These are phyloP conservation scores for Hypena proboscidalis DNA, from an alignment of 2,888 invertebrate species.

Conservation along the genomic window DNA sequence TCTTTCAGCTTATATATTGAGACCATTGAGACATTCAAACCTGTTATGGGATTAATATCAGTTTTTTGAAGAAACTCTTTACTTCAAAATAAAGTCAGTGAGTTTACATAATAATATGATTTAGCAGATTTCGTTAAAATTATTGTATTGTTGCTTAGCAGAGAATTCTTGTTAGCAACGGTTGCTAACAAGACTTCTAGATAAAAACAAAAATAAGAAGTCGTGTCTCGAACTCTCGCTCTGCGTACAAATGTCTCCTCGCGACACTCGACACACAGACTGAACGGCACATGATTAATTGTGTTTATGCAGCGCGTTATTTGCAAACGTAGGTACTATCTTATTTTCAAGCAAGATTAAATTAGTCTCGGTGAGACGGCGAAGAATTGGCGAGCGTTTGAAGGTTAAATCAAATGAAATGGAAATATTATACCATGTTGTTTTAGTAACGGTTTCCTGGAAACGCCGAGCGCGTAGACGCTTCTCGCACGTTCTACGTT, in stretches of 20 bases:
- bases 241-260: constrained; percentile 53
- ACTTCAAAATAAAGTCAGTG: too few species aligned
- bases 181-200: background rate
- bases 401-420: constrained; percentile 73
- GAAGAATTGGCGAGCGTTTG: constrained; percentile 64
- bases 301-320: constrained; percentile 59
- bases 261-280: constrained; percentile 49
- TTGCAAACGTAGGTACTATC: constrained; percentile 43
- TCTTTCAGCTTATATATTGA: too few species aligned
- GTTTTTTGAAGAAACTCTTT: too few species aligned
- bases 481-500: constrained; percentile 55
- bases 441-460: constrained; percentile 64
- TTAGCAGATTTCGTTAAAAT: too few species aligned
- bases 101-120: too few species aligned
- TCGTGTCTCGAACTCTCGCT: constrained; percentile 14
- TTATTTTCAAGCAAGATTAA: constrained; percentile 58
- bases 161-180: too few species aligned
- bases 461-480: constrained; percentile 57
- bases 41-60: too few species aligned
- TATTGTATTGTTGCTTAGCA: too few species aligned
- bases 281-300: constrained; percentile 66
- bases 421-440: constrained; percentile 48
- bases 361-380: constrained; percentile 66
- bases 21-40: too few species aligned
- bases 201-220: constrained; percentile 20